A percentile compares a stretch with the other conserved stretches of the same genome.
Evolutionary conservation across 2,113 vertebrate genomes (phyloP).

Genomic region (Nymphicus hollandicus): DNA sequence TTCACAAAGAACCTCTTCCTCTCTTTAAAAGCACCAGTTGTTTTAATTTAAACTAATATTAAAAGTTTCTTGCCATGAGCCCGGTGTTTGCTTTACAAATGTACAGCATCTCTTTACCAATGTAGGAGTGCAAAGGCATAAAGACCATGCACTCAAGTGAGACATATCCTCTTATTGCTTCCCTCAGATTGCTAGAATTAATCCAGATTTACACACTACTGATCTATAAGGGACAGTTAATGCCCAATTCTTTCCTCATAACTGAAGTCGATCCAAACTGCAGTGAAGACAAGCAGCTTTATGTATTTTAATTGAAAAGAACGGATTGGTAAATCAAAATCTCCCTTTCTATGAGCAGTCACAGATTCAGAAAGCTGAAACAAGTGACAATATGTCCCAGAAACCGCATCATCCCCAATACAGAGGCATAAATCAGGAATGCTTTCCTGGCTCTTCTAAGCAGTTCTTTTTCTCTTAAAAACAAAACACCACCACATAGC

Average conservation of each 20-base stretch:
- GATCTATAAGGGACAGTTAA: background rate
- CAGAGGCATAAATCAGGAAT: background rate
- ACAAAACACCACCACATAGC: background rate
- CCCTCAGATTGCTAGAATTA: background rate
- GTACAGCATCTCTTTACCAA: background rate
- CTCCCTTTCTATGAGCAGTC: background rate
- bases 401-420: background rate
- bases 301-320: background rate
- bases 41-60: conserved; percentile 20
- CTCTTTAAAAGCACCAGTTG: background rate
- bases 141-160: background rate
- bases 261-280: background rate
- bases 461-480: background rate
- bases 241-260: background rate
- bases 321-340: background rate
- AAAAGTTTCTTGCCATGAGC: background rate
- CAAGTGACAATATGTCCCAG: background rate
- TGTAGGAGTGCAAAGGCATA: background rate
- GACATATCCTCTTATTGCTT: background rate
- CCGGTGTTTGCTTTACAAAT: background rate
- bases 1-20: conserved; percentile 45
- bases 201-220: background rate
- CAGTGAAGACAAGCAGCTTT: background rate
- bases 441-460: background rate
- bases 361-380: background rate